Percentiles rank a stretch among this genome's conserved stretches.
Conservation (phyloP, 2,888 invertebrate species). For the Drosophila dives region DNA sequence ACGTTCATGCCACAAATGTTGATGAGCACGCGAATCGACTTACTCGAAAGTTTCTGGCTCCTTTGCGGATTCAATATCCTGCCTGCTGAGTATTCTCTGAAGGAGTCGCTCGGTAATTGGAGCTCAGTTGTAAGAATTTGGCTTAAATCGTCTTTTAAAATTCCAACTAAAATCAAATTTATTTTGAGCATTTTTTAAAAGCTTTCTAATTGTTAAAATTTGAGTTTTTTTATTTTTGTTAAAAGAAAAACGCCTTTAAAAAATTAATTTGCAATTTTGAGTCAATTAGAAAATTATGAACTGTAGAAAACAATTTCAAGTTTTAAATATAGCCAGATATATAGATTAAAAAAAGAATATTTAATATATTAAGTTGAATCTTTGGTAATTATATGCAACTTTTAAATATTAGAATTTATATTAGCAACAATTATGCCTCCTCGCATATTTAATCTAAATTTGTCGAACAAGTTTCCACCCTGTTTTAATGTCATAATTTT, state of each 20-base stretch:
- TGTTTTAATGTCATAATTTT: background rate
- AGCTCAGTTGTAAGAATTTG: background rate
- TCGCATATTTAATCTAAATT: background rate
- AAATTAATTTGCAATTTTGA: background rate
- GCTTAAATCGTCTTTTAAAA: slow-evolving; percentile 1
- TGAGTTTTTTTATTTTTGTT: accelerated
- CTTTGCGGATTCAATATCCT: slow-evolving; percentile 1
- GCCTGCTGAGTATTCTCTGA: background rate
- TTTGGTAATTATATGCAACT: background rate
- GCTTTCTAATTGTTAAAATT: background rate
- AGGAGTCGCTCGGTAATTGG: slow-evolving; percentile 4
- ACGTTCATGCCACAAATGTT: slow-evolving; percentile 47
- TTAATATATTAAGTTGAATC: no score
- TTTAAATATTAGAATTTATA: background rate
- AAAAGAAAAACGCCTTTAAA: background rate
- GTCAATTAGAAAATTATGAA: background rate
- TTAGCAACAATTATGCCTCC: background rate
- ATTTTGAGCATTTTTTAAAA: background rate
- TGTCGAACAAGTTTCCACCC: background rate
- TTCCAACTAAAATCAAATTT: background rate
- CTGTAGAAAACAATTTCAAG: background rate
- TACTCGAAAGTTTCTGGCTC: background rate
- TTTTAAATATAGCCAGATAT: background rate
- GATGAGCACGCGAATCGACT: slow-evolving; percentile 16
- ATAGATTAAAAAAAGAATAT: background rate